Conservation (phyloP, 2,113 vertebrate species). For the Pelusios castaneus region DNA sequence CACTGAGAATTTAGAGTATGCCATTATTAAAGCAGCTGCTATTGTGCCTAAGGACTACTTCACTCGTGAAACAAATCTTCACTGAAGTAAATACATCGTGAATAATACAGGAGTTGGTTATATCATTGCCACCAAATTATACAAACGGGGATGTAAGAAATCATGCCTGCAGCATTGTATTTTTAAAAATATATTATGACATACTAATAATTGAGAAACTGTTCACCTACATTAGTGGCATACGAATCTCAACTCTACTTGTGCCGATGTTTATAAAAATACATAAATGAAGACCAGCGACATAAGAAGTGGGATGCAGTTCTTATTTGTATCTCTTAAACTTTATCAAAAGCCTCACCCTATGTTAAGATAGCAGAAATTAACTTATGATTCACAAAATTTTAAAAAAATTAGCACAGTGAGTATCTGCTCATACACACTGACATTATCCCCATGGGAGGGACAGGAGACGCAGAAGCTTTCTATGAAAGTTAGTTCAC, state of each 20-base stretch:
- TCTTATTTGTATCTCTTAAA: neutral
- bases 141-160: neutral
- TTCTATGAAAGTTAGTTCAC: neutral
- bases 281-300: neutral
- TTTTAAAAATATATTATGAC: neutral
- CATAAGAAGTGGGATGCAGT: neutral
- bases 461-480: neutral
- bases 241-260: neutral
- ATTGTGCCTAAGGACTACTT: neutral
- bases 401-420: neutral
- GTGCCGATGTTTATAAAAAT: neutral
- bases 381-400: neutral
- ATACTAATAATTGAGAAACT: neutral
- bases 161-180: neutral
- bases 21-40: neutral
- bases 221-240: neutral
- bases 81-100: neutral
- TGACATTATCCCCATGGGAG: neutral
- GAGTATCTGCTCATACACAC: neutral
- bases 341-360: neutral
- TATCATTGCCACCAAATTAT: neutral
- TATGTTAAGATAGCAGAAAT: neutral
- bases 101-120: neutral
- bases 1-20: neutral
- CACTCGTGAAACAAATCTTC: neutral